Evolutionary conservation across 2,113 vertebrate species (phyloP).

Genomic region (Tupaia chinensis): DNA sequence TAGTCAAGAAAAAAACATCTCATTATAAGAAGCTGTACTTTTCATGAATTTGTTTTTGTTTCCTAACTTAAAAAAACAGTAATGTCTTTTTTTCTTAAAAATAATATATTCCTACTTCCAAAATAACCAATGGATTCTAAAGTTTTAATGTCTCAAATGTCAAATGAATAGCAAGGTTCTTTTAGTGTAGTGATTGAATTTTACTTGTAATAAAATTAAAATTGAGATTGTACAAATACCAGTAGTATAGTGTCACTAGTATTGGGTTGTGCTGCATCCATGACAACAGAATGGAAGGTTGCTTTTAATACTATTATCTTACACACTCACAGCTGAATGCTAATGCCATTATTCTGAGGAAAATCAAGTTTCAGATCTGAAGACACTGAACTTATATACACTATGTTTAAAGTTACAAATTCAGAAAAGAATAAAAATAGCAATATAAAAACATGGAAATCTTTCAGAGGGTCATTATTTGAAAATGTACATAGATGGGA

Average conservation of each 20-base stretch:
- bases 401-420: conserved; percentile 80
- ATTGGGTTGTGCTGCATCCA: conserved; percentile 89
- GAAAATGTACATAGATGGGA: conserved; percentile 74
- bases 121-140: conserved; percentile 66
- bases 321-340: conserved; percentile 90
- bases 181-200: conserved; percentile 75
- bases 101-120: neutral
- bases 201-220: conserved; percentile 87
- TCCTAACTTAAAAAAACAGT: conserved; percentile 83
- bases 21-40: conserved; percentile 80
- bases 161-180: conserved; percentile 74
- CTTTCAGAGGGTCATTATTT: conserved; percentile 81
- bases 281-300: conserved; percentile 91
- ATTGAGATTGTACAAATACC: conserved; percentile 86
- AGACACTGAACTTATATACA: conserved; percentile 87
- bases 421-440: conserved; percentile 74
- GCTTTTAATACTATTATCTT: conserved; percentile 92
- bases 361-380: conserved; percentile 90
- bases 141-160: conserved; percentile 71
- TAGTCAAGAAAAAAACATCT: conserved; percentile 66
- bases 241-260: conserved; percentile 79
- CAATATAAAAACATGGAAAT: conserved; percentile 78
- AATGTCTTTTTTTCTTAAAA: conserved; percentile 71
- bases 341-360: conserved; percentile 88
- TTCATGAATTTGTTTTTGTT: conserved; percentile 83